Percentiles rank a stretch among this genome's conserved stretches.
phyloP scores from a whole-genome alignment of 2,888 invertebrate species.

The Adelphocoris suturalis region DNA sequence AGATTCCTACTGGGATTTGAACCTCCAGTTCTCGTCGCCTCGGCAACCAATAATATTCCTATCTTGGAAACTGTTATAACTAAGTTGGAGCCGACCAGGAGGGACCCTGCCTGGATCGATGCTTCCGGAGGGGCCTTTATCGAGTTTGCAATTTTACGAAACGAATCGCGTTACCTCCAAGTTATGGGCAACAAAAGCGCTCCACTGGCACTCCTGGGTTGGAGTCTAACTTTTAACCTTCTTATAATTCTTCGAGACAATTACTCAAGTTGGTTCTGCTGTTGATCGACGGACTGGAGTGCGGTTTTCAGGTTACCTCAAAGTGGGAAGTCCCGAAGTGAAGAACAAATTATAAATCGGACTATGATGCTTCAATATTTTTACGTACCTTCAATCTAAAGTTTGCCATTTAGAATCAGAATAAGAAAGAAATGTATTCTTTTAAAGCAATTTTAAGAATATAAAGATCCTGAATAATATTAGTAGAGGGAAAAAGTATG shows the following conservation, averaged over 20 bases:
- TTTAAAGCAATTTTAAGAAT: too few species aligned
- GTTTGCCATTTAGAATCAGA: too few species aligned
- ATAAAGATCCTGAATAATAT: too few species aligned
- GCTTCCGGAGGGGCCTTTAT: slow-evolving; percentile 39
- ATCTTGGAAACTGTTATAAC: slow-evolving; percentile 52
- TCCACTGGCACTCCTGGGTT: background rate
- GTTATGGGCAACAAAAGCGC: slow-evolving; percentile 35
- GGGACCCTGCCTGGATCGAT: slow-evolving; percentile 37
- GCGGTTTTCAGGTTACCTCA: background rate
- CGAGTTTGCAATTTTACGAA: slow-evolving; percentile 49
- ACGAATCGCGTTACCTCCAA: slow-evolving; percentile 31
- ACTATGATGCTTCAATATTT: background rate
- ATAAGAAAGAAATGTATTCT: too few species aligned
- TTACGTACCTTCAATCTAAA: background rate
- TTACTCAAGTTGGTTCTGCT: slow-evolving; percentile 8
- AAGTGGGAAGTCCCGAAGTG: background rate
- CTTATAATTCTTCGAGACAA: slow-evolving; percentile 38
- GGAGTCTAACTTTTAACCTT: slow-evolving; percentile 36
- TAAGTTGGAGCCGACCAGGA: slow-evolving; percentile 29
- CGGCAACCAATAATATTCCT: slow-evolving; percentile 55
- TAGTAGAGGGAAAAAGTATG: too few species aligned
- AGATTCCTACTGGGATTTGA: slow-evolving; percentile 56
- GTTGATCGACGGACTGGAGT: background rate
- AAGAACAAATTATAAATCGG: background rate
- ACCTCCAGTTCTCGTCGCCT: slow-evolving; percentile 32